These are phyloP conservation scores for Apocheima hispidaria DNA, from an alignment of 2,888 invertebrate species.

Conservation along the genomic window DNA sequence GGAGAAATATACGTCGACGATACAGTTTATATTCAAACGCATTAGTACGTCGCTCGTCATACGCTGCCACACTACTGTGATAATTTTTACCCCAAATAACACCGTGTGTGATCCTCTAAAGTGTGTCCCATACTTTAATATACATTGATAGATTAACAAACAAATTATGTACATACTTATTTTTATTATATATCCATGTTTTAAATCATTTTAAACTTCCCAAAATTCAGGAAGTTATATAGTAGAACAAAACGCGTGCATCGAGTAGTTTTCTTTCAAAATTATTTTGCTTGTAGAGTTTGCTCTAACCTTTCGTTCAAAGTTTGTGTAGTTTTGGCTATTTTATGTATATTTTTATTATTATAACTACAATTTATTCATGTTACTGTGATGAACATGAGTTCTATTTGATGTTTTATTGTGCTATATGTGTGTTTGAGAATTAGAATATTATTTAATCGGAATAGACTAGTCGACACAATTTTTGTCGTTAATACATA, in stretches of 20 bases:
- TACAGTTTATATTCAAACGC: slow-evolving; percentile 15
- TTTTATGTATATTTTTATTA: slow-evolving; percentile 69
- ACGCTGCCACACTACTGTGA: slow-evolving; percentile 81
- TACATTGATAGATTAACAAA: slow-evolving; percentile 42
- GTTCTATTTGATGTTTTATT: slow-evolving; percentile 41
- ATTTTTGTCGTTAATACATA: neutral
- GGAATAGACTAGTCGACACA: neutral
- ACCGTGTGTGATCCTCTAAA: slow-evolving; percentile 56
- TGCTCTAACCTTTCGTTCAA: slow-evolving; percentile 49
- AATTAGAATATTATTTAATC: slow-evolving; percentile 12
- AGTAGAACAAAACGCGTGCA: slow-evolving; percentile 41
- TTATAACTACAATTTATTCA: slow-evolving; percentile 26
- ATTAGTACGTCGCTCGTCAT: slow-evolving; percentile 79
- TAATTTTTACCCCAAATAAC: slow-evolving; percentile 71
- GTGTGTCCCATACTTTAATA: slow-evolving; percentile 51
- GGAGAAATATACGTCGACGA: neutral
- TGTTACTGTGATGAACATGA: slow-evolving; percentile 37
- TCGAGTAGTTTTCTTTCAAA: slow-evolving; percentile 40
- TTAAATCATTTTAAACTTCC: slow-evolving; percentile 61
- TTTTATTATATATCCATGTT: slow-evolving; percentile 35
- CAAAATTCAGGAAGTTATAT: slow-evolving; percentile 66
- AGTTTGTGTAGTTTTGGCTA: slow-evolving; percentile 79
- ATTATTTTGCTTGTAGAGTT: slow-evolving; percentile 60
- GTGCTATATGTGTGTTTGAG: slow-evolving; percentile 39
- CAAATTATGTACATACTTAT: slow-evolving; percentile 41